Evolutionary conservation across 2,113 vertebrate species (phyloP).

Genomic region (Vidua chalybeata): DNA sequence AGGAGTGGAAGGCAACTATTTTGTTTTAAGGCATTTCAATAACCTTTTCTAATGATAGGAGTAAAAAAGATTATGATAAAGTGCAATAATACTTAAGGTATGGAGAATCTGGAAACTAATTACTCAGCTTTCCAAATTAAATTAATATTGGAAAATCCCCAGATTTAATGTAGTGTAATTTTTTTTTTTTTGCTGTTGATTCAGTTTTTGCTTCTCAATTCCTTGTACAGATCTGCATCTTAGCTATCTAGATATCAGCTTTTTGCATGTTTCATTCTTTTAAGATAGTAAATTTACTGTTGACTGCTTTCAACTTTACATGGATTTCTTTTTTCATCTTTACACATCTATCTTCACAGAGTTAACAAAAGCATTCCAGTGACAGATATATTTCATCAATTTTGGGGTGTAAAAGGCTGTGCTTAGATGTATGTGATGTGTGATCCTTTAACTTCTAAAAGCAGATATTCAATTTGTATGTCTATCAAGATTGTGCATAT

Average conservation of each 20-base stretch:
- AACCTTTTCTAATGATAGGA: neutral
- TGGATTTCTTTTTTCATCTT: neutral
- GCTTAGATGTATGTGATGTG: neutral
- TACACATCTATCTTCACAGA: neutral
- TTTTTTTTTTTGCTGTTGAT: neutral
- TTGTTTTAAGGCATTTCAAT: neutral
- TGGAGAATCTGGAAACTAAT: neutral
- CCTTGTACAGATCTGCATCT: neutral
- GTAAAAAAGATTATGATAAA: neutral
- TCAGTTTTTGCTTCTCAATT: neutral
- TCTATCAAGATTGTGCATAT: neutral
- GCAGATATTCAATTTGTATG: neutral
- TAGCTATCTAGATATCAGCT: neutral
- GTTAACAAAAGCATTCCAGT: neutral
- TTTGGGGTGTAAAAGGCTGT: neutral
- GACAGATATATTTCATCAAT: neutral
- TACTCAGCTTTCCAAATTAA: neutral
- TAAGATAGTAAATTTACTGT: neutral
- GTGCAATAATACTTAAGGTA: neutral
- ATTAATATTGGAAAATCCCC: neutral
- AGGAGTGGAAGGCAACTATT: neutral
- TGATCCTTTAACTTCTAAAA: neutral
- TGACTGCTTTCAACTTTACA: neutral
- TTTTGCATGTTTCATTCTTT: neutral
- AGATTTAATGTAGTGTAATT: neutral